Evolutionary conservation across 2,797 vertebrate species (phyloP).

Genomic region (Pseudochirops cupreus): DNA sequence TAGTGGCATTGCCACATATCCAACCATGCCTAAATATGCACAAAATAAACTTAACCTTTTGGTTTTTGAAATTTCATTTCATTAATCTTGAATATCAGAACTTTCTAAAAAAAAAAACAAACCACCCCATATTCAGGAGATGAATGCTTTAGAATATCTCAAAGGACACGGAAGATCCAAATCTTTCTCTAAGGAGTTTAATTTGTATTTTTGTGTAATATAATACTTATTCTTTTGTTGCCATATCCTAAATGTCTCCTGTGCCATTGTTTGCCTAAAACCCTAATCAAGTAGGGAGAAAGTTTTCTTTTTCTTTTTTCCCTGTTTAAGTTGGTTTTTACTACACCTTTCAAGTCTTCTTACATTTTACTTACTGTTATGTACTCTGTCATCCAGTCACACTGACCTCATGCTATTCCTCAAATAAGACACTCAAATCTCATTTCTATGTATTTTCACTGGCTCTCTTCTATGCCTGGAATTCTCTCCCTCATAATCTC

Average conservation of each 20-base stretch:
- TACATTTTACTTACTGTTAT: background rate
- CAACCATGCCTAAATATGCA: background rate
- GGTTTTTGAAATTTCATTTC: background rate
- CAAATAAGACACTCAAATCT: background rate
- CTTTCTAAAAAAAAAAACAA: background rate
- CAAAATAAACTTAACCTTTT: background rate
- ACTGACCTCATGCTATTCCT: background rate
- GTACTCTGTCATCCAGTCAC: background rate
- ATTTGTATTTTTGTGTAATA: conserved; percentile 10
- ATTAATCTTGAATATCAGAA: background rate
- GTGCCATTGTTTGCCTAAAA: conserved; percentile 18
- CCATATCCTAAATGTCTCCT: background rate
- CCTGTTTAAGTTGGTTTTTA: background rate
- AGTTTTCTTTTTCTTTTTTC: background rate
- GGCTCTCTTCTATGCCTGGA: background rate
- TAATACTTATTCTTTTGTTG: conserved; percentile 22
- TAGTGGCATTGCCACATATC: background rate
- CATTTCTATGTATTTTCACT: background rate
- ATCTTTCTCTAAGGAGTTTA: conserved; percentile 21
- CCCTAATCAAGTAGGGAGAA: background rate
- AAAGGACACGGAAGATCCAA: background rate
- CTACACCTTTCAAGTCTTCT: background rate
- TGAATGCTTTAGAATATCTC: background rate
- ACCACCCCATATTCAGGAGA: background rate
- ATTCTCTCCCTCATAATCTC: background rate